Percentiles rank a stretch among this genome's conserved stretches.
Conservation (phyloP, 2,113 vertebrate species). For the Athene cunicularia region DNA sequence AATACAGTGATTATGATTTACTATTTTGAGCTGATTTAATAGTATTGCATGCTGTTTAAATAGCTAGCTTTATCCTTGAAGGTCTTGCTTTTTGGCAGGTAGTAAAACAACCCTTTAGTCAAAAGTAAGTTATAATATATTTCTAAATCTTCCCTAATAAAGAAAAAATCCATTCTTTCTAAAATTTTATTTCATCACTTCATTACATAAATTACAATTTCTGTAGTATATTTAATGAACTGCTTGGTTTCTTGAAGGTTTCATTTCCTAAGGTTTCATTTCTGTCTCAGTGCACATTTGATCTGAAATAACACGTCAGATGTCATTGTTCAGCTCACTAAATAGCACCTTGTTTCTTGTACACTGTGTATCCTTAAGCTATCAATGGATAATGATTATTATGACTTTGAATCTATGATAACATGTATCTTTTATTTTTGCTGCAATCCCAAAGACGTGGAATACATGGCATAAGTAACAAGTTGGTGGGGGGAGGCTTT, state of each 20-base stretch:
- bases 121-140: not conserved
- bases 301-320: not conserved
- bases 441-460: slow-evolving; percentile 11
- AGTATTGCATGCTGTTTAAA: not conserved
- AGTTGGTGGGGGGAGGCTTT: not conserved
- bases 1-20: not conserved
- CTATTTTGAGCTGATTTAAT: not conserved
- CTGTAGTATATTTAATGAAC: not conserved
- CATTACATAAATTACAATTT: not conserved
- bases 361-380: not conserved
- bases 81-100: not conserved
- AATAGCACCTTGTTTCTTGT: not conserved
- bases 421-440: not conserved
- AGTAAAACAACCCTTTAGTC: not conserved
- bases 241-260: not conserved
- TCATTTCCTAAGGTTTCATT: not conserved
- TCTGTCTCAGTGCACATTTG: not conserved
- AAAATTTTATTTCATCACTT: not conserved
- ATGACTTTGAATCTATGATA: not conserved
- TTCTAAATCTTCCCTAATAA: not conserved
- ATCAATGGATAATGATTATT: not conserved
- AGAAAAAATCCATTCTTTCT: not conserved
- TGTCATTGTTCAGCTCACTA: not conserved
- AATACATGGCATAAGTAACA: slow-evolving; percentile 7
- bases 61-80: not conserved